Evolutionary conservation across 2,888 invertebrate species (phyloP).

Genomic region (Schrankia costaestrigalis): DNA sequence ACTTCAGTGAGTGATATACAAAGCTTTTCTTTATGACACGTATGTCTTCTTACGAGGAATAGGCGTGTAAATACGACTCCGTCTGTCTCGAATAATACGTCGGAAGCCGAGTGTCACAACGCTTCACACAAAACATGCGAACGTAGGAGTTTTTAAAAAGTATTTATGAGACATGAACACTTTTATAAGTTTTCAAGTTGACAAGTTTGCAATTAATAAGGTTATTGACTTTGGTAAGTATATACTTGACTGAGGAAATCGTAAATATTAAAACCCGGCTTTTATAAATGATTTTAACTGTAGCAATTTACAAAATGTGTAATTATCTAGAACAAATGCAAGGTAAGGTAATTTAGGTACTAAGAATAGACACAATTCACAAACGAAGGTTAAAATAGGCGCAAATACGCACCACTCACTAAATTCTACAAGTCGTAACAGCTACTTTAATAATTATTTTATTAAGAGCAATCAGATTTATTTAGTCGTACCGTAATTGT

Average conservation of each 20-base stretch:
- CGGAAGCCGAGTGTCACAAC: constrained; percentile 27
- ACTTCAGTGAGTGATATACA: constrained; percentile 20
- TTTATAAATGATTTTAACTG: too few species aligned
- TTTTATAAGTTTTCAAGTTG: constrained; percentile 29
- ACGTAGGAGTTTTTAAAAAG: constrained; percentile 14
- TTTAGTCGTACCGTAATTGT: too few species aligned
- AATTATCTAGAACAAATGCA: too few species aligned
- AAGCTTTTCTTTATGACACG: constrained; percentile 26
- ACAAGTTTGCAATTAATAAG: constrained; percentile 20
- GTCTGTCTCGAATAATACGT: constrained; percentile 11
- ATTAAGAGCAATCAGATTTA: too few species aligned
- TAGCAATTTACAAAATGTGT: too few species aligned
- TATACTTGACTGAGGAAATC: too few species aligned
- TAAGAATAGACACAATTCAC: constrained; percentile 43
- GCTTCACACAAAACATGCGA: constrained; percentile 14
- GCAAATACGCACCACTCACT: constrained; percentile 35
- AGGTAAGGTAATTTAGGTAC: constrained; percentile 43
- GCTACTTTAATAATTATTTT: too few species aligned
- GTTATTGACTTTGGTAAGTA: constrained; percentile 17
- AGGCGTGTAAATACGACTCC: constrained; percentile 12
- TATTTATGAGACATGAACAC: constrained; percentile 17
- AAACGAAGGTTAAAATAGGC: constrained; percentile 43
- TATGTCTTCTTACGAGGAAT: constrained; percentile 17
- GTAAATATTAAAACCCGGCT: too few species aligned
- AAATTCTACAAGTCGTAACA: too few species aligned